Percentiles rank a stretch among this genome's conserved stretches.
These are phyloP conservation scores for Phylloscopus collybita DNA, from an alignment of 2,797 vertebrate species.

Conservation along the genomic window DNA sequence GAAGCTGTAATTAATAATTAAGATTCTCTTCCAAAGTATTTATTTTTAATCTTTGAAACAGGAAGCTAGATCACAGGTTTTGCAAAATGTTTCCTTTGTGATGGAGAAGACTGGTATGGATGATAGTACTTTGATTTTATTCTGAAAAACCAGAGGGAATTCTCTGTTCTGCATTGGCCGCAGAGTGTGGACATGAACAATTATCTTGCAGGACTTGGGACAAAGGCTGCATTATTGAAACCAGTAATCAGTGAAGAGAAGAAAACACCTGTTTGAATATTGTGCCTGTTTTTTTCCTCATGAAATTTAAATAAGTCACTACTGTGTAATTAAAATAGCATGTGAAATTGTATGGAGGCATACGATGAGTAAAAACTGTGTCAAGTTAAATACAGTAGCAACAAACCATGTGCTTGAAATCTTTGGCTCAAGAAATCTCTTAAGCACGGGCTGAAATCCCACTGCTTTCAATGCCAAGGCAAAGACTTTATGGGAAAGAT, in stretches of 20 bases:
- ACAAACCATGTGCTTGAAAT: slow-evolving; percentile 17
- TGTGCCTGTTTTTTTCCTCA: slow-evolving; percentile 18
- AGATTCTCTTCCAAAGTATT: background rate
- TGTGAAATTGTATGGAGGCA: slow-evolving; percentile 21
- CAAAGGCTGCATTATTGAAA: slow-evolving; percentile 53
- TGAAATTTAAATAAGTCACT: slow-evolving; percentile 66
- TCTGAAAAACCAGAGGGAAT: background rate
- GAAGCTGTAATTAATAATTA: slow-evolving; percentile 15
- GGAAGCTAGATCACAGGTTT: background rate
- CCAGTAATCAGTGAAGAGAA: slow-evolving; percentile 48
- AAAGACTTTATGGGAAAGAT: background rate
- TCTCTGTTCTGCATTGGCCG: background rate
- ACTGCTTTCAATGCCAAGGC: background rate
- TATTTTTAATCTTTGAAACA: slow-evolving; percentile 22
- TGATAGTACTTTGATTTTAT: background rate
- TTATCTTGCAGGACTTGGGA: slow-evolving; percentile 33
- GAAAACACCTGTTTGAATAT: slow-evolving; percentile 51
- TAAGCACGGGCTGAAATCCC: background rate
- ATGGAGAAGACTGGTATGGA: background rate
- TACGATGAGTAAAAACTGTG: slow-evolving; percentile 43
- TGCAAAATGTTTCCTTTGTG: background rate
- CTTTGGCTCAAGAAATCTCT: background rate
- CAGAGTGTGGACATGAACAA: background rate
- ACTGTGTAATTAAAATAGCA: slow-evolving; percentile 36
- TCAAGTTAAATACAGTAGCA: slow-evolving; percentile 53